Evolutionary conservation across 2,888 invertebrate species (phyloP).

Genomic region (Megalurothrips usitatus): DNA sequence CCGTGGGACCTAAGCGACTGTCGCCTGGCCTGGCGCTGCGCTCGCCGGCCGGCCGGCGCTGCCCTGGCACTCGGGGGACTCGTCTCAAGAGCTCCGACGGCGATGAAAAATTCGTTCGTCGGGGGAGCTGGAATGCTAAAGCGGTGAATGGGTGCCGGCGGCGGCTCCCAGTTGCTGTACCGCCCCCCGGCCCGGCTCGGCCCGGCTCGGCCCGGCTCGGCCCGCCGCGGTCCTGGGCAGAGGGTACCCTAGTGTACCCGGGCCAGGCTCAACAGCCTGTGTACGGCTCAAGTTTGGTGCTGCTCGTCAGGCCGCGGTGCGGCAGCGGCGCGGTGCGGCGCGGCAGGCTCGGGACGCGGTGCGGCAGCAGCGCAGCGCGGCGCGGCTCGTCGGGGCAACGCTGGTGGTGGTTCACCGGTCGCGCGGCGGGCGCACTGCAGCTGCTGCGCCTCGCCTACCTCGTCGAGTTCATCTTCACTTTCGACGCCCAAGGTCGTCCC

Average conservation of each 20-base stretch:
- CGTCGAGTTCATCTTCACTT: constrained; percentile 21
- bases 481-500: constrained; percentile 21
- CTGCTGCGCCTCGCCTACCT: neutral
- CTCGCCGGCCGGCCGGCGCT: no score
- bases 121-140: no score
- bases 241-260: no score
- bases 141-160: no score
- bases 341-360: neutral
- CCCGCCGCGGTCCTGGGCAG: no score
- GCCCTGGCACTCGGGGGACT: no score
- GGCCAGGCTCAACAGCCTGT: no score
- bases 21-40: no score
- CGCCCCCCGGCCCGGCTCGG: neutral
- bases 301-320: neutral
- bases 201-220: neutral
- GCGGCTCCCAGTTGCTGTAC: no score
- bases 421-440: neutral
- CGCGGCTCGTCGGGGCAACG: neutral
- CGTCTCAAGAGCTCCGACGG: no score
- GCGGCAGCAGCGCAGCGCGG: constrained; percentile 1
- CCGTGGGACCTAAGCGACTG: no score
- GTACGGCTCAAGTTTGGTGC: neutral
- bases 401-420: constrained; percentile 8
- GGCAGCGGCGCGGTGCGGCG: neutral
- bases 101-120: no score